Evolutionary conservation across 2,797 vertebrate genomes (phyloP), one percentile per base, ranked within the genome.

Genomic region (Arctocebus calabarensis): DNA sequence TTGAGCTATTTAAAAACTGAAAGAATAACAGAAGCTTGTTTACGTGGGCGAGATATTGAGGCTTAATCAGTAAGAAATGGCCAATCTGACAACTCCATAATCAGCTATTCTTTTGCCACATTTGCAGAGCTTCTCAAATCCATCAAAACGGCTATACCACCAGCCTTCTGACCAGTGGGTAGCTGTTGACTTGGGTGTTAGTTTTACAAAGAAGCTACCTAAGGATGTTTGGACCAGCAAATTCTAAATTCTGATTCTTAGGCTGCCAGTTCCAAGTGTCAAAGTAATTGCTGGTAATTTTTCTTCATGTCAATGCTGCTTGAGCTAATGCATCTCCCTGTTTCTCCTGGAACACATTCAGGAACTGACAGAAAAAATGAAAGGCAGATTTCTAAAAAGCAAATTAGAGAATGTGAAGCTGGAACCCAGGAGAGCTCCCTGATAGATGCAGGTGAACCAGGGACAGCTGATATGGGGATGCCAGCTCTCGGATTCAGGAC

Each of bases 201-300:
- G 22, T 82, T 90, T 93, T 32, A 79, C 45, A 88, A 90, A 74
- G 32, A 57, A 82, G 25, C 14, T 57, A n/a, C 78, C 88, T 40
- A 55, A 37, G 57, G 88, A 90, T 57, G 40, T 61, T 27, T 27
- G 73, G 59, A 95, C 55, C 61, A 66, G 61, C 16, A 88, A 83
- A 86, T 52, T 82, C 87, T 84, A 93, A 91, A 84, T 95, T 79
- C 79, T 91, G 74, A 62, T 64, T 78, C 74, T 94, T 59, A 93
- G 73, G 17, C 55, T 91, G 77, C 45, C 88, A 61, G 45, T 85
- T 86, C 37, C 75, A 94, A 84, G 71, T 37, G 88, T 88, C 79
- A 92, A 91, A 75, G 74, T 86, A 19, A 95, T 88, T 95, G 88
- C 93, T 57, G 40, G 7, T 90, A 61, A 85, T 83, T 90, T 84